Evolutionary conservation across 2,113 vertebrate genomes (phyloP).

Genomic region (Paralichthys olivaceus): DNA sequence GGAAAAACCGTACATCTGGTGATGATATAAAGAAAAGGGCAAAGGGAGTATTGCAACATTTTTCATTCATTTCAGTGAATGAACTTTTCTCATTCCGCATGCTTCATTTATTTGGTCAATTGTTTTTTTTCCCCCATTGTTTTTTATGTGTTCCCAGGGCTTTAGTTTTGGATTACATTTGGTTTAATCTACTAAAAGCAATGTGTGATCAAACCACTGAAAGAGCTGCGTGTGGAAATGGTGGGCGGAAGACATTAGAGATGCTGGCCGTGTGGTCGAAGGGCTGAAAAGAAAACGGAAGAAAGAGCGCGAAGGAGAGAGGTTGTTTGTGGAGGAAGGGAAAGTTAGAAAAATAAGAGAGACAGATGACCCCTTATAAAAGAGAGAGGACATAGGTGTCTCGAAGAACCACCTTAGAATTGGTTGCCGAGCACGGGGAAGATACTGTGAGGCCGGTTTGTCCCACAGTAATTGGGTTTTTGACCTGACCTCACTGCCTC

Average conservation of each 20-base stretch:
- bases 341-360: slow-evolving; percentile 48
- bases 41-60: slow-evolving; percentile 1
- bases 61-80: slow-evolving; percentile 3
- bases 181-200: slow-evolving; percentile 68
- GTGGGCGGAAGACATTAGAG: slow-evolving; percentile 62
- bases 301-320: slow-evolving; percentile 54
- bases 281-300: slow-evolving; percentile 51
- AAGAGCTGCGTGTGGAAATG: slow-evolving; percentile 59
- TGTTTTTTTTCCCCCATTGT: slow-evolving; percentile 16
- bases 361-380: slow-evolving; percentile 48
- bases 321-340: slow-evolving; percentile 24
- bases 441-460: slow-evolving; percentile 47
- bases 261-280: slow-evolving; percentile 46
- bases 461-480: slow-evolving; percentile 72
- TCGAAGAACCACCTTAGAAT: slow-evolving; percentile 37
- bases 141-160: slow-evolving; percentile 23
- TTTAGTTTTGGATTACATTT: slow-evolving; percentile 56
- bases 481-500: slow-evolving; percentile 72
- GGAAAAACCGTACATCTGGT: slow-evolving; percentile 6
- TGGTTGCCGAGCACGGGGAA: slow-evolving; percentile 27
- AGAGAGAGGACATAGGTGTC: slow-evolving; percentile 46
- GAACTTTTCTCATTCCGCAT: slow-evolving; percentile 15
- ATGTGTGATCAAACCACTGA: slow-evolving; percentile 61
- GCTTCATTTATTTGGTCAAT: slow-evolving; percentile 18
- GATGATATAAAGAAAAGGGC: slow-evolving; percentile 2